Evolutionary conservation across 2,113 vertebrate genomes (phyloP), one percentile per base, ranked within the genome.

Genomic region (Xenopus laevis): DNA sequence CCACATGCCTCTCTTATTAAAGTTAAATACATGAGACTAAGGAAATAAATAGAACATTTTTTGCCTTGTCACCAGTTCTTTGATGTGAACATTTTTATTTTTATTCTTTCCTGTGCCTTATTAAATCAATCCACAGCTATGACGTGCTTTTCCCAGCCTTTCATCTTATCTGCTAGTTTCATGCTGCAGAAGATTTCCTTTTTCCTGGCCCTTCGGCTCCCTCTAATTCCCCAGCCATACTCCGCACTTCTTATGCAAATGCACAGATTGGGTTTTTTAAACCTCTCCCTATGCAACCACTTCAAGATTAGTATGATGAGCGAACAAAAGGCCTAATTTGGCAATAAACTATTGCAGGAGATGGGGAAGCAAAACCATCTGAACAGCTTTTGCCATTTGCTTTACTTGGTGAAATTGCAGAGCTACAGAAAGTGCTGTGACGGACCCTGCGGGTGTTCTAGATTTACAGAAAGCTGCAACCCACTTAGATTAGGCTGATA

Each of bases 131-230:
- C 63, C 50, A 18, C 27, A 40, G 9, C 33, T 46, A 13, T 63
- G 33, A 21, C 8, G 59, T 30, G 53, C 63, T 13, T 17, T 21
- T 0, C 27, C 20, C 20, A 15, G 52, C 27, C 40, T 60, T 68
- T 68, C 65, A 62, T 75, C 73, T 75, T 75, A 75, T 75, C 73
- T 75, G 4, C 65, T n/a, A 44, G 17, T 9, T 23, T 46, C 64
- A 47, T 55, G 53, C 40, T 16, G 64, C 64, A 65, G n/a, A 64
- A 64, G 33, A 46, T 18, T 15, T 77, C 18, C 70, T 0, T 10
- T 9, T 20, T n/a, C 55, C 68, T 40, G 77, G 52, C 74, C 47
- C 9, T n/a, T 55, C 27, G 21, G 7, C 13, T 16, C 16, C 18
- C 40, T 16, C 27, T 21, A 58, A 60, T 47, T 44, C 62, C 50